Evolutionary conservation across 1,140 invertebrate genomes (phyloP).

Genomic region (Camponotus pennsylvanicus): DNA sequence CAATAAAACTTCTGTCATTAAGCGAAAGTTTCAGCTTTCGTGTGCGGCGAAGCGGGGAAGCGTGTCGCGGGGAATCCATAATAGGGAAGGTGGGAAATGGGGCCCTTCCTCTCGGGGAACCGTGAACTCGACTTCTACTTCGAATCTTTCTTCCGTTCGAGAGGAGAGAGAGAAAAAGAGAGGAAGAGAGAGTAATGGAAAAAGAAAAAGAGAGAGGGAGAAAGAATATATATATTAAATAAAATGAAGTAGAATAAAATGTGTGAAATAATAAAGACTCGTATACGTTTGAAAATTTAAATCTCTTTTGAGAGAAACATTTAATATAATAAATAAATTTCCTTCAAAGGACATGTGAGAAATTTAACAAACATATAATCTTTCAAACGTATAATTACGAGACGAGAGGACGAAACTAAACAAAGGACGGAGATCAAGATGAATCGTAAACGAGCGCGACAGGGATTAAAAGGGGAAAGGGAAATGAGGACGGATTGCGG

Average conservation of each 20-base stretch:
- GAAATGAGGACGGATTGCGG: slow-evolving; percentile 21
- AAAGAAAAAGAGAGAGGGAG: slow-evolving; percentile 8
- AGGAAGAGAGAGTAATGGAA: slow-evolving; percentile 36
- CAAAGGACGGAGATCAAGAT: background rate
- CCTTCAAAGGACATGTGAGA: background rate
- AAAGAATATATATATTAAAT: background rate
- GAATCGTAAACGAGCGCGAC: slow-evolving; percentile 16
- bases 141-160: slow-evolving; percentile 48
- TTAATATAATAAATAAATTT: background rate
- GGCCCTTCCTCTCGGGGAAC: slow-evolving; percentile 68
- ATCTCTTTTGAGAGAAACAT: too few relatives aligned
- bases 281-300: too few relatives aligned
- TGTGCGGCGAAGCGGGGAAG: slow-evolving; percentile 34
- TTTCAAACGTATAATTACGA: background rate
- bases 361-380: background rate
- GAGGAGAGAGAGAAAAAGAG: slow-evolving; percentile 21
- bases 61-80: slow-evolving; percentile 72
- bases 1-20: slow-evolving; percentile 77
- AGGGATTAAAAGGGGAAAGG: slow-evolving; percentile 57
- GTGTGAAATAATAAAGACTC: too few relatives aligned
- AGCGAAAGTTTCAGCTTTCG: slow-evolving; percentile 72
- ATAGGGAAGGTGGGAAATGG: slow-evolving; percentile 65
- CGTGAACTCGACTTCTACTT: slow-evolving; percentile 45
- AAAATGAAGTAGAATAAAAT: too few relatives aligned
- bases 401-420: background rate